These are phyloP conservation scores for Aptenodytes patagonicus DNA, from an alignment of 2,113 vertebrate genomes.

Conservation along the genomic window DNA sequence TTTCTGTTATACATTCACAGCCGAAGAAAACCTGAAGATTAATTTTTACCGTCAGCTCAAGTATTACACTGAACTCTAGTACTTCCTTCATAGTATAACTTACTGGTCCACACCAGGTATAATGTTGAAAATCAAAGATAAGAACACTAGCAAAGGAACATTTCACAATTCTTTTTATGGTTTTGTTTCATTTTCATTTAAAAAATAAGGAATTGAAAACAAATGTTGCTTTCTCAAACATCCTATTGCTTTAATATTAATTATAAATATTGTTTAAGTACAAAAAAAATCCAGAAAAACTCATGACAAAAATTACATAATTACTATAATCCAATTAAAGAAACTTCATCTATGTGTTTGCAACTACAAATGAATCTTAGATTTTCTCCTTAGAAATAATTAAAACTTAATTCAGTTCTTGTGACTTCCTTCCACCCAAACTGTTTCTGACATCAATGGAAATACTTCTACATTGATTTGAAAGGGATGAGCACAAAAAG, in stretches of 20 bases:
- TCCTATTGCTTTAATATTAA: not conserved
- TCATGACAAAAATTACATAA: not conserved
- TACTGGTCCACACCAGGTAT: not conserved
- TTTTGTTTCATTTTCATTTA: not conserved
- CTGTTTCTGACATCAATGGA: not conserved
- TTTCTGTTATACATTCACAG: not conserved
- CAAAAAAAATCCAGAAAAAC: not conserved
- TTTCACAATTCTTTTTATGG: not conserved
- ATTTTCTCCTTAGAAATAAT: not conserved
- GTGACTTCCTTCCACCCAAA: not conserved
- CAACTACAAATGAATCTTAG: not conserved
- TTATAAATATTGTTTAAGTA: not conserved
- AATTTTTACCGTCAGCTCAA: not conserved
- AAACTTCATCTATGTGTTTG: not conserved
- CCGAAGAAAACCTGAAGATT: not conserved
- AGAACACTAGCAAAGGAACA: rapidly evolving
- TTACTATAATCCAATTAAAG: not conserved
- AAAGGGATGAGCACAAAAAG: not conserved
- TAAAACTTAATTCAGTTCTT: not conserved
- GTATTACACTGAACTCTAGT: not conserved
- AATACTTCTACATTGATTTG: not conserved
- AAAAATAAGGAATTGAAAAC: not conserved
- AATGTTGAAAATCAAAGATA: not conserved
- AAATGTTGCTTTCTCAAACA: not conserved
- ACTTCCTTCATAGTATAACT: not conserved